Percentiles rank a stretch among this genome's conserved stretches.
Evolutionary conservation across 2,888 invertebrate species (phyloP).

Genomic region (Pherbina coryleti): DNA sequence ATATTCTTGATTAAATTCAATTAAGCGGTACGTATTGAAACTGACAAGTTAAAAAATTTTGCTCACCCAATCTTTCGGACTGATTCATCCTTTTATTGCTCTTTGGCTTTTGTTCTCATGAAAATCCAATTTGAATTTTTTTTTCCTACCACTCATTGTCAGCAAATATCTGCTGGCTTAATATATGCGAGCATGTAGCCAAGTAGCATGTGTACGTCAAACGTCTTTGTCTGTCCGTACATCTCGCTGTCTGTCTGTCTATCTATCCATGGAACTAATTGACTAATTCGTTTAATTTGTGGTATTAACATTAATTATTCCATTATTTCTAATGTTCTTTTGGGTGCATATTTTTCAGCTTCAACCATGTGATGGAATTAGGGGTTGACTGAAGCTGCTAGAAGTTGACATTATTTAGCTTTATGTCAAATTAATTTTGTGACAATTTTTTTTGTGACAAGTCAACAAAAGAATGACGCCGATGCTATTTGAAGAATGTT

Average conservation of each 20-base stretch:
- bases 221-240: not conserved
- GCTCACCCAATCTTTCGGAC: slow-evolving; percentile 1
- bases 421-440: not conserved
- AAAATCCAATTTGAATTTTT: slow-evolving; percentile 2
- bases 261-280: slow-evolving; percentile 22
- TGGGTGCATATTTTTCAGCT: slow-evolving; percentile 25
- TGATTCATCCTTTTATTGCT: slow-evolving; percentile 23
- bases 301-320: slow-evolving; percentile 37
- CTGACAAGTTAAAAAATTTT: slow-evolving; percentile 18
- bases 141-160: not conserved
- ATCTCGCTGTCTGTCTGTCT: not conserved
- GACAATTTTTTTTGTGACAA: not conserved
- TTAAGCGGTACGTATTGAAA: slow-evolving; percentile 24
- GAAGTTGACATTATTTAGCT: not conserved
- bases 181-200: not conserved
- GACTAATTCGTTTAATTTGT: slow-evolving; percentile 38
- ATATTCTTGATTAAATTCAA: slow-evolving; percentile 33
- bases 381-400: slow-evolving; percentile 4
- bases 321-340: slow-evolving; percentile 30
- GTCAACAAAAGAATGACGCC: too few species aligned
- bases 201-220: not conserved
- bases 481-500: too few species aligned
- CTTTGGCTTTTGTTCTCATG: not conserved
- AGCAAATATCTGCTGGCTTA: not conserved
- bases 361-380: slow-evolving; percentile 5